Evolutionary conservation across 2,888 invertebrate species (phyloP).

Genomic region (Sphaeridia pumilis): DNA sequence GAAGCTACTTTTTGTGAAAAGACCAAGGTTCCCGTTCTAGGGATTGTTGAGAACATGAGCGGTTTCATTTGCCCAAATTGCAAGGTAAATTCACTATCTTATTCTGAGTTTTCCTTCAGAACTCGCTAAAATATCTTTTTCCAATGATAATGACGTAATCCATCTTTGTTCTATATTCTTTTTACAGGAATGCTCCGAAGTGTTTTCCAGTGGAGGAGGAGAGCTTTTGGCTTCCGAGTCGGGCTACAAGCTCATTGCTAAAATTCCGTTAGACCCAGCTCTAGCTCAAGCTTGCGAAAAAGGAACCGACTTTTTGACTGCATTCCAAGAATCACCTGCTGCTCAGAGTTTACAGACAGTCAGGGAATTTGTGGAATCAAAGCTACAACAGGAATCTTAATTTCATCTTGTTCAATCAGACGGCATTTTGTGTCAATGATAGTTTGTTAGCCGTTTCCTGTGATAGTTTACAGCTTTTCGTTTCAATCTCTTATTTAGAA

Average conservation of each 20-base stretch:
- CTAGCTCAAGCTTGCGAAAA: conserved; percentile 36
- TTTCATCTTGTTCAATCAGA: no score
- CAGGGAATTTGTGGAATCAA: conserved; percentile 5
- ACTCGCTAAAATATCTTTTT: no score
- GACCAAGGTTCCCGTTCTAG: conserved; percentile 73
- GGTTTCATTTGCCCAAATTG: conserved; percentile 87
- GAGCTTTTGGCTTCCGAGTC: conserved; percentile 42
- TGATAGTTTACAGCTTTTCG: no score
- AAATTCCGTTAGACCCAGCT: conserved; percentile 39
- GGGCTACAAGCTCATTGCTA: conserved; percentile 43
- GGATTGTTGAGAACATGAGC: conserved; percentile 93
- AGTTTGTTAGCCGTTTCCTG: no score
- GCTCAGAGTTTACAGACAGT: conserved; percentile 5
- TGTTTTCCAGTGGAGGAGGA: conserved; percentile 43
- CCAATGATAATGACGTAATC: no score
- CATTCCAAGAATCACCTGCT: conserved; percentile 13
- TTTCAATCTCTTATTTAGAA: no score
- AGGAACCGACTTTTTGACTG: conserved; percentile 36
- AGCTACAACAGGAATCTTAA: no score
- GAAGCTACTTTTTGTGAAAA: conserved; percentile 90
- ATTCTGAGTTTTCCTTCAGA: no score
- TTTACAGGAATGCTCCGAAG: conserved; percentile 26
- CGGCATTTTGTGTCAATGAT: no score
- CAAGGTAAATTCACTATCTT: conserved; percentile 51
- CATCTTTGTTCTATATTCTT: no score